These are phyloP conservation scores for Caenorhabditis sulstoni DNA, from an alignment of 2,888 invertebrate genomes.

Conservation along the genomic window DNA sequence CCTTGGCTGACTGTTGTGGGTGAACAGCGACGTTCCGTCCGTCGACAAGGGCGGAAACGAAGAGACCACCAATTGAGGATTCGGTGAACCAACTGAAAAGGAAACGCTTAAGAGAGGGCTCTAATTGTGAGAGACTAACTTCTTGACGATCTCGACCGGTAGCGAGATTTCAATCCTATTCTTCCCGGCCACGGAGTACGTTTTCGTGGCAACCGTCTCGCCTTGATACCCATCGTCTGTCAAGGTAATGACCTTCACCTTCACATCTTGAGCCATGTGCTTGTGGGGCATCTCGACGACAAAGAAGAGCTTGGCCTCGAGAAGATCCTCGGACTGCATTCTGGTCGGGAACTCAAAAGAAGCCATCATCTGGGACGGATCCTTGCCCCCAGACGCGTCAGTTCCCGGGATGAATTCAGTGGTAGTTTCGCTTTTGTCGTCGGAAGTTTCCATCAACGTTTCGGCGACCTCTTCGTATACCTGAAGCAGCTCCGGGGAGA, in stretches of 20 bases:
- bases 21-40: slow-evolving; percentile 71
- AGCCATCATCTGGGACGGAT: slow-evolving; percentile 8
- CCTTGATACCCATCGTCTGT: slow-evolving; percentile 21
- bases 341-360: slow-evolving; percentile 1
- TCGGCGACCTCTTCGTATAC: too few species aligned
- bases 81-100: slow-evolving; percentile 26
- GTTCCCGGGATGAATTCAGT: too few species aligned
- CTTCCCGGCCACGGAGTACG: too few species aligned
- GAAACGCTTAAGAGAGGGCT: not conserved
- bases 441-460: too few species aligned
- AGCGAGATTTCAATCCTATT: too few species aligned
- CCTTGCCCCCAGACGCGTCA: slow-evolving; percentile 31
- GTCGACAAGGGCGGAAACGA: slow-evolving; percentile 58
- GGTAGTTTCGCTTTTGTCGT: too few species aligned
- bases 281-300: not conserved
- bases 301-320: slow-evolving; percentile 1
- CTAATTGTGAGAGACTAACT: not conserved
- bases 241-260: not conserved
- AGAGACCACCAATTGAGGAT: slow-evolving; percentile 14
- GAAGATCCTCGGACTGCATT: not conserved
- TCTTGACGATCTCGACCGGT: not conserved
- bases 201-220: not conserved
- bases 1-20: slow-evolving; percentile 47
- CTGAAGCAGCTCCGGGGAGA: too few species aligned
- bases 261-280: too few species aligned